Evolutionary conservation across 2,113 vertebrate species (phyloP).

Genomic region (Zosterops borbonicus): DNA sequence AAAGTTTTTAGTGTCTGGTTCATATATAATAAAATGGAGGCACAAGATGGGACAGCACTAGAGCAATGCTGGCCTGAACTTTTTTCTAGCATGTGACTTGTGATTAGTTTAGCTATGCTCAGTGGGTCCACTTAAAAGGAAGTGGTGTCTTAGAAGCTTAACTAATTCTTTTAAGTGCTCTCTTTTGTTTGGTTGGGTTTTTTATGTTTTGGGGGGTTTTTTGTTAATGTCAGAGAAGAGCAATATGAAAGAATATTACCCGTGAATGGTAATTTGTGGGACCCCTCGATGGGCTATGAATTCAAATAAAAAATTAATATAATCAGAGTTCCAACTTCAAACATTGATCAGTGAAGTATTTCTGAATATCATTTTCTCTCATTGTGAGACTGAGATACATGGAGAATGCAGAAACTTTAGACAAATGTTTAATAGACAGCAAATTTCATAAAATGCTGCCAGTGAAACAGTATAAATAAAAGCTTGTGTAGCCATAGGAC

Average conservation of each 20-base stretch:
- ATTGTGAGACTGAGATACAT: not conserved
- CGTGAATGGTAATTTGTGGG: not conserved
- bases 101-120: not conserved
- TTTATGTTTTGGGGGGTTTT: not conserved
- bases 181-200: not conserved
- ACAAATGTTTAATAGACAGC: not conserved
- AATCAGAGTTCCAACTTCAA: not conserved
- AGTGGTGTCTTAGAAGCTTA: not conserved
- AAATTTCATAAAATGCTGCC: not conserved
- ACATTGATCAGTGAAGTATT: not conserved
- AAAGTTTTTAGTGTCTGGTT: not conserved
- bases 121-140: not conserved
- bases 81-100: not conserved
- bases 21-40: not conserved
- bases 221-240: not conserved
- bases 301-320: not conserved
- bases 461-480: not conserved
- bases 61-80: not conserved
- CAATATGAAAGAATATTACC: not conserved
- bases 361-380: not conserved
- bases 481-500: not conserved
- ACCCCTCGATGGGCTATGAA: not conserved
- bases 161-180: not conserved
- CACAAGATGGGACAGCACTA: not conserved
- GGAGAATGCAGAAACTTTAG: not conserved